Evolutionary conservation across 2,888 invertebrate genomes (phyloP), one percentile per base, ranked within the genome.

Genomic region (Dexiosoma caninum): DNA sequence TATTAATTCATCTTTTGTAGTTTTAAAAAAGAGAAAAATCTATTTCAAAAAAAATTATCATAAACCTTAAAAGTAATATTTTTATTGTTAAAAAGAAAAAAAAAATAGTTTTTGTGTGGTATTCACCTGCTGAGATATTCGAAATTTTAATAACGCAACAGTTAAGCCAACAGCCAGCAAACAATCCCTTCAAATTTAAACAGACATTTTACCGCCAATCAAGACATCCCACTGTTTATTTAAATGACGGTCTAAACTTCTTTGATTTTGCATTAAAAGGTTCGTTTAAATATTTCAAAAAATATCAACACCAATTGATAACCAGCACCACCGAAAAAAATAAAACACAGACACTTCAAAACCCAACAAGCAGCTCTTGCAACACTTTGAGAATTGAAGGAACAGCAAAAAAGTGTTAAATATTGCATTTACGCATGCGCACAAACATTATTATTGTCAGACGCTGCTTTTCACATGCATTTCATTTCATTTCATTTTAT

Each of bases 111-210:
- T 51, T 57, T 27, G 30, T 49, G 32, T 57, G 75, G 60, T 82
- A 83, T 78, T 78, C 82, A 83, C 81, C 84, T 83, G 84, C 81
- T 76, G 81, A 59, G 82, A 35, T 16, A 49, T 78, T 83, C 59
- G 62, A 66, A 49, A 35, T 57, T n/a, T 62, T 74, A 72, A 60
- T 46, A 64, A 57, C 7, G 21, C 30, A 46, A n/a, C 16, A 51
- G n/a, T n/a, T n/a, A n/a, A n/a, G n/a, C 19, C 21, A 4, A n/a
- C 16, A 8, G 30, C 30, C 64, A 10, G 9, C 12, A 69, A 71
- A 21, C 42, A 14, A 49, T 78, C 51, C 59, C 21, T 53, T 21
- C 12, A 62, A 30, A 27, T 35, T 21, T 40, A 40, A 76, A 78
- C 49, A 57, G 40, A 66, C 42, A 55, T 64, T 70, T 77, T 57